These are phyloP conservation scores for Sylvilagus bachmani DNA, from an alignment of 2,113 vertebrate species.

Conservation along the genomic window DNA sequence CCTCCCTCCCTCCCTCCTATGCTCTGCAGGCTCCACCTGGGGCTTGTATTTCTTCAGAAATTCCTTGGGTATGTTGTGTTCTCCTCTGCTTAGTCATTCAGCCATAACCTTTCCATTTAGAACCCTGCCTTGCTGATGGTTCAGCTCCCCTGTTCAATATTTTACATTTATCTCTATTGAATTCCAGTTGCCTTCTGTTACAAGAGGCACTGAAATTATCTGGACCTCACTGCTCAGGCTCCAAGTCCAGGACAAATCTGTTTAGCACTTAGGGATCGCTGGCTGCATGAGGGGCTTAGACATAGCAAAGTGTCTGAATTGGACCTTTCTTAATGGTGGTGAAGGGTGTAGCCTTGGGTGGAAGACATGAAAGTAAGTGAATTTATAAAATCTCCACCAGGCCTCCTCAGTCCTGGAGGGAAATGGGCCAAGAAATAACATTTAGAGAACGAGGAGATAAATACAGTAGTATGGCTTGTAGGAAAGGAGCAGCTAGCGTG, in stretches of 20 bases:
- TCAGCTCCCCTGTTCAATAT: slow-evolving; percentile 81
- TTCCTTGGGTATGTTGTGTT: slow-evolving; percentile 59
- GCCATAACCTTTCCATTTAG: slow-evolving; percentile 80
- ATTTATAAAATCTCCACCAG: slow-evolving; percentile 55
- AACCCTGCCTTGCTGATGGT: slow-evolving; percentile 65
- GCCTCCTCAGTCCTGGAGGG: background rate
- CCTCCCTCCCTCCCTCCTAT: background rate
- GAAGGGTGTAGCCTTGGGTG: background rate
- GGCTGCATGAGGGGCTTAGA: background rate
- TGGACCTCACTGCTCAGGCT: slow-evolving; percentile 8
- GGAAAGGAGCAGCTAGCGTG: background rate
- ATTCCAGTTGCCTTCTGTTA: slow-evolving; percentile 84
- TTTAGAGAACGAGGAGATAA: slow-evolving; percentile 56
- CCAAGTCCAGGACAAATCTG: slow-evolving; percentile 69
- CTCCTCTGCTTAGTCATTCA: slow-evolving; percentile 72
- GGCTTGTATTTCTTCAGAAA: slow-evolving; percentile 65
- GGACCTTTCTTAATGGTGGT: slow-evolving; percentile 43
- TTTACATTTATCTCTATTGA: slow-evolving; percentile 84
- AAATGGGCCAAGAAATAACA: slow-evolving; percentile 39
- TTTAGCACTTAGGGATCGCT: slow-evolving; percentile 69
- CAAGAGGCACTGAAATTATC: slow-evolving; percentile 78
- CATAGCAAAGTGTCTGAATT: slow-evolving; percentile 33
- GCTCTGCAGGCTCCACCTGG: background rate
- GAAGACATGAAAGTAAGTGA: background rate
- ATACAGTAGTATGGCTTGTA: background rate